phyloP scores from a whole-genome alignment of 2,888 invertebrate species.

The Nemotelus pantherinus region DNA sequence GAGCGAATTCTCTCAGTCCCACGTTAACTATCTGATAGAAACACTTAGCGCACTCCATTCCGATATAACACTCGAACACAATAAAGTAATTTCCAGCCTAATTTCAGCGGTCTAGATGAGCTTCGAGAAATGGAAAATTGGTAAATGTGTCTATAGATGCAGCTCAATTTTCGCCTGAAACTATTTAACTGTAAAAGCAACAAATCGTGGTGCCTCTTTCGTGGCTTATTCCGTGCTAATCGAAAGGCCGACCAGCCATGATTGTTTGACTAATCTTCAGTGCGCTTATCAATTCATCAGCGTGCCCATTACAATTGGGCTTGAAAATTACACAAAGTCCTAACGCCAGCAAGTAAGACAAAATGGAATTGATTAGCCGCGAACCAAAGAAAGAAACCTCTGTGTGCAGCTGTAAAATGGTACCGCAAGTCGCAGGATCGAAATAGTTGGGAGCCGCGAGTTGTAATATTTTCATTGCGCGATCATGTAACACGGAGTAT shows the following conservation, averaged over 20 bases:
- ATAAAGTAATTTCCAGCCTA: constrained; percentile 34
- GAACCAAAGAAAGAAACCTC: too few species aligned
- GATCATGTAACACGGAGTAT: constrained; percentile 10
- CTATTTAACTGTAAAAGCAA: constrained; percentile 32
- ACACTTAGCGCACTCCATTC: constrained; percentile 31
- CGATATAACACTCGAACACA: constrained; percentile 35
- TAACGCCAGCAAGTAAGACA: background rate
- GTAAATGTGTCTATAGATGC: background rate
- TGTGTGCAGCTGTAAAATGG: too few species aligned
- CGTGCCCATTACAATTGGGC: constrained; percentile 4
- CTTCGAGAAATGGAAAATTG: constrained; percentile 3
- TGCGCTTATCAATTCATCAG: constrained; percentile 23
- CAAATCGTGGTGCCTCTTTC: background rate
- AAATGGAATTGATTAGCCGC: background rate
- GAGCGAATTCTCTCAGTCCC: background rate
- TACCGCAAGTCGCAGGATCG: background rate
- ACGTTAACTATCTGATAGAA: constrained; percentile 4
- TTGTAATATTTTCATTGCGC: constrained; percentile 23
- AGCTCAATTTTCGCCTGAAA: constrained; percentile 38
- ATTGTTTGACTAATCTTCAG: too few species aligned
- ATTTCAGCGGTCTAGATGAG: background rate
- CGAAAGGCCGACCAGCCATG: too few species aligned
- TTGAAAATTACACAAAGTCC: background rate
- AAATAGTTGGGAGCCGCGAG: constrained; percentile 1
- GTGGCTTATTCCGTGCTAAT: too few species aligned